Percentiles rank a stretch among this genome's conserved stretches.
phyloP scores from a whole-genome alignment of 2,797 vertebrate species.

The Nannoperca obscura region DNA sequence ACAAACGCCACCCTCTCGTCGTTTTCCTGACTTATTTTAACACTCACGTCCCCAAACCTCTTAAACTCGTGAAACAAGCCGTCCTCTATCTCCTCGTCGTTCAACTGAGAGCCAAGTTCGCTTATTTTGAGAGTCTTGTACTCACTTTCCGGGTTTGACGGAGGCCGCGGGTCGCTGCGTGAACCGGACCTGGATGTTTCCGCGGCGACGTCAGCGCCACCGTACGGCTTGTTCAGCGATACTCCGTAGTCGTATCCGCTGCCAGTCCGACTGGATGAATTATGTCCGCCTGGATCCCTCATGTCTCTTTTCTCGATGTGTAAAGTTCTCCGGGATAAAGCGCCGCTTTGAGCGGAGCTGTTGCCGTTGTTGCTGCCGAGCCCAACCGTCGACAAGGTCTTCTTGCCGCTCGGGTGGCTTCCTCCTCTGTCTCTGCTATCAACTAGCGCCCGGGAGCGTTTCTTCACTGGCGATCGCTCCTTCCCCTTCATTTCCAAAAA shows the following conservation, averaged over 20 bases:
- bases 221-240: conserved; percentile 78
- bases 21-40: conserved; percentile 93
- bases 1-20: conserved; percentile 95
- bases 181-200: conserved; percentile 76
- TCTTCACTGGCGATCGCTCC: conserved; percentile 94
- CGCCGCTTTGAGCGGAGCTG: conserved; percentile 73
- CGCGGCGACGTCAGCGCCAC: conserved; percentile 73
- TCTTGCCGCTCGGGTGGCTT: conserved; percentile 88
- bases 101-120: conserved; percentile 93
- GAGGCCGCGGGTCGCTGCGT: conserved; percentile 78
- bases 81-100: conserved; percentile 96
- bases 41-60: conserved; percentile 96
- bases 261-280: conserved; percentile 77
- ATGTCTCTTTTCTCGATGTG: conserved; percentile 85
- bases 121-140: conserved; percentile 98
- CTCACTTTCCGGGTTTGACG: conserved; percentile 85
- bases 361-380: conserved; percentile 80
- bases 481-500: conserved; percentile 91
- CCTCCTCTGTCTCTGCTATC: conserved; percentile 91
- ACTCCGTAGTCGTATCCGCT: conserved; percentile 85
- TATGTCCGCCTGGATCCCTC: conserved; percentile 73
- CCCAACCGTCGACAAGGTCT: conserved; percentile 78
- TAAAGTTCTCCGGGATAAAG: conserved; percentile 78
- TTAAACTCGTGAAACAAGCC: conserved; percentile 98
- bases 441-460: conserved; percentile 91